phyloP scores from a whole-genome alignment of 2,888 invertebrate genomes.

The Platypus cylindrus region DNA sequence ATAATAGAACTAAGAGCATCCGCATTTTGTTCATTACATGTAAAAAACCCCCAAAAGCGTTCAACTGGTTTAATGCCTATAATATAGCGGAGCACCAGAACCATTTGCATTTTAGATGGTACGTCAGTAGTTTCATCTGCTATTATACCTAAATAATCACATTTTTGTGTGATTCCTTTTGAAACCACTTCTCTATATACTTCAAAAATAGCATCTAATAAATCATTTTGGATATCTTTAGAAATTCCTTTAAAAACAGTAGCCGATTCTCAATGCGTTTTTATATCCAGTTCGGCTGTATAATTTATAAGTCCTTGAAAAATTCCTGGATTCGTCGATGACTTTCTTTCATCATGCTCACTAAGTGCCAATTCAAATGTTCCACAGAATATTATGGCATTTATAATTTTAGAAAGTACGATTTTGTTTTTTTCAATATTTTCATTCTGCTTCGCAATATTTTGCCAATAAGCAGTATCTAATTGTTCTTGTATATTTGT shows the following conservation, averaged over 20 bases:
- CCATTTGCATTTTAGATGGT: constrained; percentile 17
- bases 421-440: constrained; percentile 13
- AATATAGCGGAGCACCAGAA: constrained; percentile 21
- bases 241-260: constrained; percentile 23
- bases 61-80: constrained; percentile 11
- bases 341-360: constrained; percentile 14
- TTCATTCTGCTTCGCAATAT: constrained; percentile 12
- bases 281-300: constrained; percentile 12
- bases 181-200: constrained; percentile 21
- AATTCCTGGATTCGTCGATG: constrained; percentile 9
- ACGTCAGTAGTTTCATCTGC: constrained; percentile 26
- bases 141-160: constrained; percentile 18
- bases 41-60: constrained; percentile 21
- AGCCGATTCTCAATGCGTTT: constrained; percentile 20
- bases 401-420: constrained; percentile 20
- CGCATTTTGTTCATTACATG: constrained; percentile 1
- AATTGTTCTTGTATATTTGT: constrained; percentile 10
- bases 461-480: constrained; percentile 8
- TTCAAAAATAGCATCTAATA: constrained; percentile 21
- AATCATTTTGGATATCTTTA: constrained; percentile 23
- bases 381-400: constrained; percentile 26
- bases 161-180: constrained; percentile 17
- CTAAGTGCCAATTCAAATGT: constrained; percentile 24
- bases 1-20: constrained; percentile 8
- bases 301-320: constrained; percentile 13